Conservation (phyloP, 2,888 invertebrate species). For the Magallana nippona region DNA sequence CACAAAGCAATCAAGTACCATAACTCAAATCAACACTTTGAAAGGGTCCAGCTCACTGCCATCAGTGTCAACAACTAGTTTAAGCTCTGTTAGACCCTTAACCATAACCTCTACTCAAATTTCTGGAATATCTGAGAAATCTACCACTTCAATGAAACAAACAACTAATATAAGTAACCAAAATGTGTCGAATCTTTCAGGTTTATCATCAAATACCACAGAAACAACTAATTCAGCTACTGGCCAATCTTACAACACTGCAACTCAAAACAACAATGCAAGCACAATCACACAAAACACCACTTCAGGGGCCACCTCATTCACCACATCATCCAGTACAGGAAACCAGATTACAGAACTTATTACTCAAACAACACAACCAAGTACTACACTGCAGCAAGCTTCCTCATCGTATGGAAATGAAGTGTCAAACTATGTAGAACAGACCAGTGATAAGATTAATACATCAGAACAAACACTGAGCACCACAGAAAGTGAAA, state of each 20-base stretch:
- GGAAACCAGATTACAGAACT: not conserved
- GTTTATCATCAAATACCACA: not conserved
- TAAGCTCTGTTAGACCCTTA: not conserved
- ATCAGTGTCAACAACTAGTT: not conserved
- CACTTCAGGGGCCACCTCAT: slow-evolving; percentile 39
- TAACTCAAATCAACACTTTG: not conserved
- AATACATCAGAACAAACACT: not conserved
- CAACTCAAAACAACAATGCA: slow-evolving; percentile 37
- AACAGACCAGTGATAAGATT: slow-evolving; percentile 1
- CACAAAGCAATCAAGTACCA: not conserved
- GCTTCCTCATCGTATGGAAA: not conserved
- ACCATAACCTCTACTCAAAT: not conserved
- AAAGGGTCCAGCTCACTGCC: not conserved
- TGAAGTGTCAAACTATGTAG: not conserved
- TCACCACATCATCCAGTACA: not conserved
- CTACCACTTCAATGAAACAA: not conserved
- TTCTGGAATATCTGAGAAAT: not conserved
- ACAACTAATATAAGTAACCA: not conserved
- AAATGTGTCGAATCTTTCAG: not conserved
- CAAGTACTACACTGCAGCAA: not conserved
- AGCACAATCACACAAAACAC: slow-evolving; percentile 38
- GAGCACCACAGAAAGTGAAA: not conserved
- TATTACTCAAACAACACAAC: not conserved
- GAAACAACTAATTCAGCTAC: not conserved
- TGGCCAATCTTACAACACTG: not conserved